Evolutionary conservation across 2,113 vertebrate genomes (phyloP), one percentile per base, ranked within the genome.

Genomic region (Austrofundulus limnaeus): DNA sequence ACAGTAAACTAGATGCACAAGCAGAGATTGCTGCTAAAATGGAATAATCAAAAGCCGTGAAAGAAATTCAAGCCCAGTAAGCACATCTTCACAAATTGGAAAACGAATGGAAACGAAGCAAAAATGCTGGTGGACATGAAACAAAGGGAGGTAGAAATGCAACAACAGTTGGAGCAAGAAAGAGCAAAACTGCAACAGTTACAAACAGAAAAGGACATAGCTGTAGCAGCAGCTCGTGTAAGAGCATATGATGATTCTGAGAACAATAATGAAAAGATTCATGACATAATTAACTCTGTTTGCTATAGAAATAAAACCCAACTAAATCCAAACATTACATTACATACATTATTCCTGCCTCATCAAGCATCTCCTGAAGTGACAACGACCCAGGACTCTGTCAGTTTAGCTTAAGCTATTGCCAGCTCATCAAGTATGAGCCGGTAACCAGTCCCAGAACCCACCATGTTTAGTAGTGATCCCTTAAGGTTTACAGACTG

Each of bases 211-310:
- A 66, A 47, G 0, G 72, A 83, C 0, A 57, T 81, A 1, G 56
- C 19, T 3, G 41, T 75, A 72, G 79, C 78, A 41, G 61, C 78
- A 80, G 79, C 70, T 38, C 16, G 54, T 0, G 72, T 84, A 11
- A 66, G 28, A 39, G 67, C 25, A 19, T 81, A 71, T 16, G 13
- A 66, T 5, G 28, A n/a, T 34, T 50, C 51, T 31, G 54, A 53
- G 7, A 60, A 52, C n/a, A 5, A 53, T 14, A 11, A 49, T 3
- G 20, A 21, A 19, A 46, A 66, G 1, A 43, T 15, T 17, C 9
- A 61, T 11, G 0, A 39, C 19, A n/a, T 16, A 47, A 31, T 1
- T 16, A 47, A 10, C 11, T 14, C 39, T 42, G 46, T 4, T 42
- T 52, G 11, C 28, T 25, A 42, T 2, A 25, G 21, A 13, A 50